Base-by-base conservation (phyloP, 2,888 invertebrate species). In the Colostygia pectinataria region DNA sequence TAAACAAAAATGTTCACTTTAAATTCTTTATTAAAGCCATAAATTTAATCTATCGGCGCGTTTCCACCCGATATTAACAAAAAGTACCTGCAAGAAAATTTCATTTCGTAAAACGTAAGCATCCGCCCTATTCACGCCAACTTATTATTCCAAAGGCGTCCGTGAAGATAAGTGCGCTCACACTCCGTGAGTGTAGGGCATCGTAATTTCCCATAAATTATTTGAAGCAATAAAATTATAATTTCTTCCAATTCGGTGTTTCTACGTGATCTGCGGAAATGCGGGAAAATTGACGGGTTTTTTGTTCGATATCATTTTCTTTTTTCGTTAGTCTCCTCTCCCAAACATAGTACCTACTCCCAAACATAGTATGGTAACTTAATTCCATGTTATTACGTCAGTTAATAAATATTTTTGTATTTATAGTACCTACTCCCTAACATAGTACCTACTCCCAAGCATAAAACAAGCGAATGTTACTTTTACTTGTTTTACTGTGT, bases 221-320 rank as follows among this genome's bases (percentile, higher is more conserved):
- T 54, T 51, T 51, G 61, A 48, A 43, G 75, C 67, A 71, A 74
- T 81, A 79, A 81, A 80, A 77, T 77, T 74, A 71, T 76, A 77
- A 80, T 80, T 44, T 75, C 67, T 69, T 67, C 57, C 66, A 58
- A 57, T 65, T 59, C 51, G 4, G 54, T 53, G 55, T 61, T 57
- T 60, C 53, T 63, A 65, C 74, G 71, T 72, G 71, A 68, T 66
- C 63, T 62, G 37, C 2, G 45, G n/a, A 20, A 20, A 20, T 20
- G 20, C 6, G 20, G 6, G 20, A 20, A 4, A 20, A 20, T 1
- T 18, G 18, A n/a, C n/a, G n/a, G 2, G 2, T 18, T 3, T 18
- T 18, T 4, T 18, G 18, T 18, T 18, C 18, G 18, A 4, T 2
- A 4, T 18, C 18, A 20, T 4, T 4, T 6, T 20, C 4, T 5